phyloP scores from a whole-genome alignment of 2,888 invertebrate species.

The Eristalis pertinax region DNA sequence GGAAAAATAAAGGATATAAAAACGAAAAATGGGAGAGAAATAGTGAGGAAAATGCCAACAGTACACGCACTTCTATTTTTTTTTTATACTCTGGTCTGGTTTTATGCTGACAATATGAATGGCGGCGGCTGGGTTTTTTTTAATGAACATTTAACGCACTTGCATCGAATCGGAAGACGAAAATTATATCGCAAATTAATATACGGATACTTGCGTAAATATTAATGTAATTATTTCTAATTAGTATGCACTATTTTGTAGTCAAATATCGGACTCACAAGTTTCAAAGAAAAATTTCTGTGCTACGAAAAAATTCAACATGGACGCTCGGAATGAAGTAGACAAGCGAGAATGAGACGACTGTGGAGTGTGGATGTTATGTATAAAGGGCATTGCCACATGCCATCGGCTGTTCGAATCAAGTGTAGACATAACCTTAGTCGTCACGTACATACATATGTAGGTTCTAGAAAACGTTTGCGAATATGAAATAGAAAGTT shows the following conservation, averaged over 20 bases:
- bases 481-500: too few species aligned
- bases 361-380: not conserved
- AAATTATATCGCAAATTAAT: slow-evolving; percentile 37
- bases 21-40: slow-evolving; percentile 55
- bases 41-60: slow-evolving; percentile 66
- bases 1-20: slow-evolving; percentile 61
- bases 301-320: slow-evolving; percentile 62
- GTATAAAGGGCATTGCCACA: slow-evolving; percentile 18
- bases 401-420: not conserved
- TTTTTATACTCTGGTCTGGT: slow-evolving; percentile 57
- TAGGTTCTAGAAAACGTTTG: not conserved
- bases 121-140: slow-evolving; percentile 47
- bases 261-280: slow-evolving; percentile 25
- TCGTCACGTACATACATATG: too few species aligned
- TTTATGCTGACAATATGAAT: slow-evolving; percentile 54
- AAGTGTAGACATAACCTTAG: not conserved
- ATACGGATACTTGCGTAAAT: slow-evolving; percentile 47
- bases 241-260: slow-evolving; percentile 40
- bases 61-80: slow-evolving; percentile 64
- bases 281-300: slow-evolving; percentile 15
- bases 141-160: slow-evolving; percentile 52
- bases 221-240: slow-evolving; percentile 15
- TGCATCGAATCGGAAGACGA: slow-evolving; percentile 31
- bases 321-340: slow-evolving; percentile 51
- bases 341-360: slow-evolving; percentile 21